Evolutionary conservation across 2,888 invertebrate genomes (phyloP).

Genomic region (Acanthosepion esculentum): DNA sequence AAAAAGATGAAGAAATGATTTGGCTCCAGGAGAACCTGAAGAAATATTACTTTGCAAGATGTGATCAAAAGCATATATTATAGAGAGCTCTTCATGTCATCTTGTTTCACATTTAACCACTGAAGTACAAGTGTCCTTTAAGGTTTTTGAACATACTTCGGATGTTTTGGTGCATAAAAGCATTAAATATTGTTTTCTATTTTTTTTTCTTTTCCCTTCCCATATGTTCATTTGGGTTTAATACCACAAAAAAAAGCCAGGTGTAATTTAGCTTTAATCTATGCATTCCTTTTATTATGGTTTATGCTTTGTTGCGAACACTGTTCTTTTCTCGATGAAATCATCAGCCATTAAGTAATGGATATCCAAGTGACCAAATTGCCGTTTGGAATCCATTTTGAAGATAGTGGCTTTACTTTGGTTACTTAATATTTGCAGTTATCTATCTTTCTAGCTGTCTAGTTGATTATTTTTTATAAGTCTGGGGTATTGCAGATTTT

Average conservation of each 20-base stretch:
- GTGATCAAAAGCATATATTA: too few species aligned
- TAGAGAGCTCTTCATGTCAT: background rate
- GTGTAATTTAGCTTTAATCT: background rate
- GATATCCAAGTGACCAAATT: background rate
- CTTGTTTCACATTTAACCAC: background rate
- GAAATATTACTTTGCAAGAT: too few species aligned
- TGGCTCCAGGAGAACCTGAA: too few species aligned
- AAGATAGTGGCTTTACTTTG: background rate
- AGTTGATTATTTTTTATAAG: background rate
- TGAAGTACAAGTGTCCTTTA: background rate
- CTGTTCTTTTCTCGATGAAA: background rate
- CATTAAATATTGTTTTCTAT: background rate
- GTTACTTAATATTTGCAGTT: background rate
- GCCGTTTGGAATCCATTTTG: background rate
- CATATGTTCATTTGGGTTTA: background rate
- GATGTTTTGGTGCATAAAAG: background rate
- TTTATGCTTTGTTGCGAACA: background rate
- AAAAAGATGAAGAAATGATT: too few species aligned
- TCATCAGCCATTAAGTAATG: background rate
- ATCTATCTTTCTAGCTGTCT: background rate
- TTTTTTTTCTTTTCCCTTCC: background rate
- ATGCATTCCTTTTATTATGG: background rate
- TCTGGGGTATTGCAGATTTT: too few species aligned
- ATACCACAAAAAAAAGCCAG: background rate
- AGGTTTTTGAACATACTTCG: background rate